Base-by-base conservation (phyloP, 1,140 invertebrate species). In the Papilio machaon region DNA sequence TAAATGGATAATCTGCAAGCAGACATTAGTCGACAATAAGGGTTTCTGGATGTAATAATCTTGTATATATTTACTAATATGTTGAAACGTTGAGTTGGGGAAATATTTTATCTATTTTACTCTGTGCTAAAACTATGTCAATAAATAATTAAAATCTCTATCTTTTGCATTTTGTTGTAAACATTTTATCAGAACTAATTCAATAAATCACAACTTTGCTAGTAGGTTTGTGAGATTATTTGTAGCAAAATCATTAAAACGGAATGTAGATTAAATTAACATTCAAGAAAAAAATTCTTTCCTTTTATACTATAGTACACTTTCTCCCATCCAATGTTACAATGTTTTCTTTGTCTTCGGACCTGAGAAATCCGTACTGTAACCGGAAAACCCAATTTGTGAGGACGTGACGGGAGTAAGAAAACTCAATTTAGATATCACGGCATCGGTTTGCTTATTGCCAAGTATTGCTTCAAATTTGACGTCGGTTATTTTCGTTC, bases 331-430 rank as follows among this genome's bases (percentile, higher is more conserved):
- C 30, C 43, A 76, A 75, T 47, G 47, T n/a, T 23, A 76, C 74
- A 52, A 52, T 23, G n/a, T 76, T 76, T 76, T 76, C 74, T 49
- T 52, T 49, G 43, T 76, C 47, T 76, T 76, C 74, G 74, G 74
- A 52, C 43, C 46, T 76, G n/a, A 76, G 54, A 76, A 76, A 76
- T 76, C 74, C 74, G 74, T 47, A 30, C 74, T 76, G 74, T 76
- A 76, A 49, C 74, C 74, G 74, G 19, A 52, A 76, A 76, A 76
- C 74, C 74, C 74, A 76, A 76, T 76, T 76, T 76, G 46, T 52
- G 19, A 52, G 19, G n/a, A 76, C 74, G 74, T 76, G 74, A 46
- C 74, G 43, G 47, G 74, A 52, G 74, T 76, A 49, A 76, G 74
- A 19, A 76, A 76, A 76, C 46, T 52, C 74, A 76, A 76, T 76